These are phyloP conservation scores for Trichoplusia ni DNA, from an alignment of 1,140 invertebrate genomes.

Conservation along the genomic window DNA sequence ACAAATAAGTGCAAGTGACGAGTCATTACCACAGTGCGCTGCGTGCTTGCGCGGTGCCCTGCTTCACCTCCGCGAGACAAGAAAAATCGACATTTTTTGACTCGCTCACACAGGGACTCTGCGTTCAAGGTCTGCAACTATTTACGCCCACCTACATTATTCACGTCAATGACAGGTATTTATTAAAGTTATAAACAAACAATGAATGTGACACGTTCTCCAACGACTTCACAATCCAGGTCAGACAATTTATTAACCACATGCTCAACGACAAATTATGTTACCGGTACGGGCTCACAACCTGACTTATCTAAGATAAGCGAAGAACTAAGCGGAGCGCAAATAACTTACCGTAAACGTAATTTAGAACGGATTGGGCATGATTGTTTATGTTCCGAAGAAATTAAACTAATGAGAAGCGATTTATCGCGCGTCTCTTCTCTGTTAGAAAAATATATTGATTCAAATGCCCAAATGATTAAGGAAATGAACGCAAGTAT, in stretches of 20 bases:
- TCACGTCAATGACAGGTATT: too few relatives aligned
- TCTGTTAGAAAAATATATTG: not conserved
- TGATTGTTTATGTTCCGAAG: not conserved
- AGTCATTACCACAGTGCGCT: too few relatives aligned
- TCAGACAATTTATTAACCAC: not conserved
- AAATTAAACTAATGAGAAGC: not conserved
- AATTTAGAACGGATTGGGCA: not conserved
- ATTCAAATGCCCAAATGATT: not conserved
- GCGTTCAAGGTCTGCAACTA: too few relatives aligned
- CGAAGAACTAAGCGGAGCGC: not conserved
- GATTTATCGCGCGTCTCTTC: not conserved
- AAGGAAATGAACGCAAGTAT: not conserved
- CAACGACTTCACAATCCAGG: not conserved
- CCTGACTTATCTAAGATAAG: conserved; percentile 1
- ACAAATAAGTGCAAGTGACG: too few relatives aligned
- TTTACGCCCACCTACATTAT: too few relatives aligned
- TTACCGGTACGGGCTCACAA: not conserved
- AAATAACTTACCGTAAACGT: not conserved
- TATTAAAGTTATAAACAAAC: too few relatives aligned
- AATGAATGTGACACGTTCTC: not conserved
- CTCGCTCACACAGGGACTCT: too few relatives aligned
- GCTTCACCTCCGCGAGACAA: too few relatives aligned
- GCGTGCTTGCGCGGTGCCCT: too few relatives aligned
- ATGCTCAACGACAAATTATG: not conserved
- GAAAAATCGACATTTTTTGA: too few relatives aligned